Conservation (phyloP, 1,140 invertebrate species). For the Cherax destructor region DNA sequence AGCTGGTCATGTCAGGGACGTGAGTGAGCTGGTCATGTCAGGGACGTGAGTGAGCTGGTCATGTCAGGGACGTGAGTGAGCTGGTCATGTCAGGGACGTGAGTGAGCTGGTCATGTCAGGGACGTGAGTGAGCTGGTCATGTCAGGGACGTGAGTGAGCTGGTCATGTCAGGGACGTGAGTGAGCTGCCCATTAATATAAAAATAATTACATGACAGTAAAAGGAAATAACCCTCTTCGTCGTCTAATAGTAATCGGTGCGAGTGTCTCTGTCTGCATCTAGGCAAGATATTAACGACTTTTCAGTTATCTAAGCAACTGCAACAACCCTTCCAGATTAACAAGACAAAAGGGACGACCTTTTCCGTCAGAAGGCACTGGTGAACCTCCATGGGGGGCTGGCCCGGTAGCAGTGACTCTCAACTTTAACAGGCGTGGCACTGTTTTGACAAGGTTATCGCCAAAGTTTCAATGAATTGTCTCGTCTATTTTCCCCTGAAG, state of each 20-base stretch:
- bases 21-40: too few species aligned
- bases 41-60: too few species aligned
- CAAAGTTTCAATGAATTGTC: constrained; percentile 40
- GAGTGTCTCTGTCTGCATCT: too few species aligned
- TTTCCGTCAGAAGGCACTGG: neutral
- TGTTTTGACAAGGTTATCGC: constrained; percentile 23
- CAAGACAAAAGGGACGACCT: neutral
- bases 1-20: too few species aligned
- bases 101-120: too few species aligned
- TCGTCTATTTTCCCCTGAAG: constrained; percentile 14
- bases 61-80: too few species aligned
- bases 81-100: too few species aligned
- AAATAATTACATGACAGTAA: neutral
- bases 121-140: too few species aligned
- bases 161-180: too few species aligned
- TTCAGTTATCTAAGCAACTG: neutral
- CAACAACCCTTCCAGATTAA: neutral
- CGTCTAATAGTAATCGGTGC: neutral
- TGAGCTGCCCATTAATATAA: too few species aligned
- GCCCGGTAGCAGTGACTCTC: constrained; percentile 16
- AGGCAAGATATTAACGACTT: neutral
- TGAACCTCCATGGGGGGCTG: neutral
- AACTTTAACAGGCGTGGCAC: constrained; percentile 21
- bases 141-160: too few species aligned
- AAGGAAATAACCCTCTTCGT: neutral